Base-by-base conservation (phyloP, 2,113 vertebrate genomes). In the Muntiacus muntjak region DNA sequence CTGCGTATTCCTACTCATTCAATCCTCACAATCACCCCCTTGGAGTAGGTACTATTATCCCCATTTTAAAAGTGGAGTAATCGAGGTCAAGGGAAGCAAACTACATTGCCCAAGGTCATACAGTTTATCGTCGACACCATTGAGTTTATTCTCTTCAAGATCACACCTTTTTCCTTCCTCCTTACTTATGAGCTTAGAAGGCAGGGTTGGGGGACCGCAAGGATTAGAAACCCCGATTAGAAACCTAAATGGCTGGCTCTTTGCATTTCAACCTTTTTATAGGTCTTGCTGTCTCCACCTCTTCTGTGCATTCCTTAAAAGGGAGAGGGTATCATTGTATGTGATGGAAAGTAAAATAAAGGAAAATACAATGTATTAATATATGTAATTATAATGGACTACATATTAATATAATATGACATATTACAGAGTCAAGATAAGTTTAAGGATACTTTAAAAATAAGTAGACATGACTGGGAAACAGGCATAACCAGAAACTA, bases 111-210 rank as follows among this genome's bases (percentile, higher is more conserved):
- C 79, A n/a, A 60, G 91, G 19, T 30, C 16, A 78, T 30, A 40
- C 4, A 3, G 33, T 21, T 45, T 26, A 21, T 1, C 17, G 6
- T 2, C 0, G 7, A 82, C n/a, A 47, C n/a, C 3, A 0, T 1
- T 64, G 47, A 25, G 23, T 16, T 67, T 55, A 11, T 25, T 78
- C 16, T 45, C 19, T 6, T 13, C 7, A 11, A 5, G 36, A 16
- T 40, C 28, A 23, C 11, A 30, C 21, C 36, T 50, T 19, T 43
- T 43, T 14, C 47, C 64, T 79, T 43, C 89, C 83, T 82, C 3
- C 0, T 4, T n/a, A 57, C 36, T 17, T 25, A 4, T 2, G 17
- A 40, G 33, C 17, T 11, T 19, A 81, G 11, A n/a, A 64, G 52
- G 30, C 16, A 50, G 23, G 50, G 5, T 1, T 25, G 6, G 19